Evolutionary conservation across 2,797 vertebrate genomes (phyloP).

Genomic region (Hypotaenidia okinawae): DNA sequence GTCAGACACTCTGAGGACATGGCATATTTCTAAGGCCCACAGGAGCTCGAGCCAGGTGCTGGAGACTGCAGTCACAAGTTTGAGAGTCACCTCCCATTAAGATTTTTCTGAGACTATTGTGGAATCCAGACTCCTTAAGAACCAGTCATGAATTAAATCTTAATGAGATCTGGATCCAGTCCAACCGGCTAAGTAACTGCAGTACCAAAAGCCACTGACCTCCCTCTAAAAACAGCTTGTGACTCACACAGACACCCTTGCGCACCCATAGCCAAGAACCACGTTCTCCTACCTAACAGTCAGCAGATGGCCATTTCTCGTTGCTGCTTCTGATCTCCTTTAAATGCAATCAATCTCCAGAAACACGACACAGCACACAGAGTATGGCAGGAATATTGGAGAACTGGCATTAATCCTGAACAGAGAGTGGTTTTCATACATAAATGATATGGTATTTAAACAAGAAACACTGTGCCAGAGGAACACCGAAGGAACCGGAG

Average conservation of each 20-base stretch:
- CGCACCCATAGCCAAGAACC: neutral
- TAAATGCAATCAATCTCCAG: neutral
- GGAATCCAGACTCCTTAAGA: slow-evolving; percentile 26
- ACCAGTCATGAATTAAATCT: slow-evolving; percentile 31
- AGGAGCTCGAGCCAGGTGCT: neutral
- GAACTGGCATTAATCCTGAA: slow-evolving; percentile 35
- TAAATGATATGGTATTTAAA: neutral
- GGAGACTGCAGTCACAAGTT: neutral
- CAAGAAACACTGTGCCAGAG: neutral
- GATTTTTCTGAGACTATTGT: slow-evolving; percentile 20
- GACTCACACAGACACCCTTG: neutral
- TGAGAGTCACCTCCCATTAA: neutral
- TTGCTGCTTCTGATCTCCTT: neutral
- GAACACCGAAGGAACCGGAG: neutral
- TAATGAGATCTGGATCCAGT: slow-evolving; percentile 42
- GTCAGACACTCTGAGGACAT: neutral
- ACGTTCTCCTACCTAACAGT: neutral
- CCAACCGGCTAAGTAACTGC: slow-evolving; percentile 34
- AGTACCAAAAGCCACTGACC: slow-evolving; percentile 16
- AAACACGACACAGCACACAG: neutral
- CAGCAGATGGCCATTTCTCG: neutral
- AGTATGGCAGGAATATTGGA: neutral
- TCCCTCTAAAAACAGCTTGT: slow-evolving; percentile 5
- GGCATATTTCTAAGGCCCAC: rapidly evolving
- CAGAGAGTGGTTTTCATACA: slow-evolving; percentile 15